Percentiles rank a stretch among this genome's conserved stretches.
Evolutionary conservation across 2,113 vertebrate species (phyloP).

Genomic region (Hemichromis elongatus): DNA sequence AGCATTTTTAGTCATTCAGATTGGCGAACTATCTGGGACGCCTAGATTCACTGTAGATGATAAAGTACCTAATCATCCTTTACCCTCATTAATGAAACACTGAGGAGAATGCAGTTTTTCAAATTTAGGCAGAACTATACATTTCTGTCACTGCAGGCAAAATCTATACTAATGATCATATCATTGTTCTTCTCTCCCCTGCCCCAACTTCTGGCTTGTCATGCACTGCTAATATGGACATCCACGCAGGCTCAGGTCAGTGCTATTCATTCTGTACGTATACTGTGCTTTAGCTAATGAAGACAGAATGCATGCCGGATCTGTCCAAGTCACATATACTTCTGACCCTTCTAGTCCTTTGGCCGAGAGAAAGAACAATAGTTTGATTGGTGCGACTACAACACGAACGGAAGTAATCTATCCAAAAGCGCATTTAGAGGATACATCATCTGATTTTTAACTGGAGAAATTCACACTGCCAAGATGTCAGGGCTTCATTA

Average conservation of each 20-base stretch:
- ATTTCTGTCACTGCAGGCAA: conserved; percentile 48
- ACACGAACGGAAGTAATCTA: not conserved
- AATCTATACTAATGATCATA: conserved; percentile 87
- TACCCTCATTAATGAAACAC: conserved; percentile 38
- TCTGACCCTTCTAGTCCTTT: conserved; percentile 4
- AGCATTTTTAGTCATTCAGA: conserved; percentile 41
- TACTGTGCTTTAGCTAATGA: conserved; percentile 64
- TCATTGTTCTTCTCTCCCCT: conserved; percentile 86
- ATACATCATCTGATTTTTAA: conserved; percentile 16
- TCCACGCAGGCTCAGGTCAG: conserved; percentile 99
- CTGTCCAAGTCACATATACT: not conserved
- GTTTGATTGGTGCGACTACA: not conserved
- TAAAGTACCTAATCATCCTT: conserved; percentile 47
- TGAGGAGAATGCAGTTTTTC: conserved; percentile 4
- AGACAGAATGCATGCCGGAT: conserved; percentile 62
- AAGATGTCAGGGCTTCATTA: conserved; percentile 25
- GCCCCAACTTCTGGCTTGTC: conserved; percentile 83
- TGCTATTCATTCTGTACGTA: conserved; percentile 80
- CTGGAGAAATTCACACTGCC: not conserved
- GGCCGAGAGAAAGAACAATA: conserved; percentile 6
- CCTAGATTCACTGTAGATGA: conserved; percentile 30
- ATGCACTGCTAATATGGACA: conserved; percentile 93
- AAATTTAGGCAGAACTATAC: conserved; percentile 12
- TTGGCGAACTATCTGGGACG: conserved; percentile 23
- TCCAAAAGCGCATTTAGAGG: conserved; percentile 14